phyloP scores from a whole-genome alignment of 1,140 invertebrate species.

The Cydia strobilella region DNA sequence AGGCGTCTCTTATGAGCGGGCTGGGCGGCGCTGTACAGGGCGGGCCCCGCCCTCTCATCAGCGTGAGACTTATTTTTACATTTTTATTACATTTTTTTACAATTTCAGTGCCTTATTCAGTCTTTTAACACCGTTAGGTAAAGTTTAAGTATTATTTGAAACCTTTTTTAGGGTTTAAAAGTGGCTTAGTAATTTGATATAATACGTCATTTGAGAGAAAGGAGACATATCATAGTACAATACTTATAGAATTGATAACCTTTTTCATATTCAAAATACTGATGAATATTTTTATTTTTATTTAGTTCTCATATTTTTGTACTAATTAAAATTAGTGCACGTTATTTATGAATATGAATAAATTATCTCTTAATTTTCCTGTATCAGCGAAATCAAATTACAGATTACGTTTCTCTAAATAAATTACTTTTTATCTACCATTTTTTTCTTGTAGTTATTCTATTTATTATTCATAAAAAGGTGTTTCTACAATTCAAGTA shows the following conservation, averaged over 20 bases:
- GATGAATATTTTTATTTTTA: too few relatives aligned
- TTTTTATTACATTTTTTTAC: slow-evolving; percentile 4
- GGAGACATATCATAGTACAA: too few relatives aligned
- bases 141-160: slow-evolving; percentile 12
- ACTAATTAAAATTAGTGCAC: too few relatives aligned
- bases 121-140: neutral
- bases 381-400: too few relatives aligned
- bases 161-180: neutral
- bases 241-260: too few relatives aligned
- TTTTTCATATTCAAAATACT: too few relatives aligned
- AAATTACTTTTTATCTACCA: too few relatives aligned
- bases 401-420: too few relatives aligned
- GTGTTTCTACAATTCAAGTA: neutral
- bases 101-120: neutral
- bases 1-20: slow-evolving; percentile 67
- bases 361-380: too few relatives aligned
- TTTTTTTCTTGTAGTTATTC: too few relatives aligned
- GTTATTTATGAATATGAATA: too few relatives aligned
- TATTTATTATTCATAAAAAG: neutral
- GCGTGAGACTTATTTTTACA: slow-evolving; percentile 29
- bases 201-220: neutral
- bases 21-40: slow-evolving; percentile 71
- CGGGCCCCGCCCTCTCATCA: slow-evolving; percentile 59
- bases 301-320: too few relatives aligned
- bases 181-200: neutral